A percentile compares a stretch with the other conserved stretches of the same genome.
Evolutionary conservation across 2,797 vertebrate species (phyloP).

Genomic region (Sitta carolinensis): DNA sequence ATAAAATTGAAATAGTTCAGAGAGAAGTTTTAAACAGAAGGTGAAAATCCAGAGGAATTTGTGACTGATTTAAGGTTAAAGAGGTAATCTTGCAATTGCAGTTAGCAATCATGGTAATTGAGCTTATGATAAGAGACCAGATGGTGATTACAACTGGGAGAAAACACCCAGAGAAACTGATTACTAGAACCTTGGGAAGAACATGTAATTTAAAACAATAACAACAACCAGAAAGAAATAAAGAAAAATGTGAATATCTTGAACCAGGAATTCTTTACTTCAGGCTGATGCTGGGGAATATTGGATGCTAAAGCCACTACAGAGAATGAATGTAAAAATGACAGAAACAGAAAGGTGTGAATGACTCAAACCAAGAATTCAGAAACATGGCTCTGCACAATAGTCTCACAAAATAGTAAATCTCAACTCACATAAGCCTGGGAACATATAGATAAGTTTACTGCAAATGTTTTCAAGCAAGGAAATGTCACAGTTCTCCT

Average conservation of each 20-base stretch:
- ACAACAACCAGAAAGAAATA: background rate
- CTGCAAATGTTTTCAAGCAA: background rate
- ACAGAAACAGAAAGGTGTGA: background rate
- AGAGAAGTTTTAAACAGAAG: constrained; percentile 40
- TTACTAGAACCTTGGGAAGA: background rate
- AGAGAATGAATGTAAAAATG: background rate
- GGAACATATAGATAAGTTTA: background rate
- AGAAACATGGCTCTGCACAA: background rate
- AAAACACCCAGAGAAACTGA: background rate
- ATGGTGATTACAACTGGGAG: constrained; percentile 26
- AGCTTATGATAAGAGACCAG: constrained; percentile 6
- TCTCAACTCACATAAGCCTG: background rate
- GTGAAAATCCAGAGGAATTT: constrained; percentile 15
- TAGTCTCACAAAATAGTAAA: background rate
- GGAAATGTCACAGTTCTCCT: background rate
- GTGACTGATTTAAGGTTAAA: constrained; percentile 38
- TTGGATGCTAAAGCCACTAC: background rate
- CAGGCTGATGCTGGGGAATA: background rate
- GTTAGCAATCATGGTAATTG: constrained; percentile 18
- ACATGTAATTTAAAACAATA: background rate
- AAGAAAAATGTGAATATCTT: background rate
- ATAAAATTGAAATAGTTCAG: constrained; percentile 25
- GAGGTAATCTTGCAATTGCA: constrained; percentile 22
- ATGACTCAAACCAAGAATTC: background rate
- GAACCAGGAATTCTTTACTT: background rate